Base-by-base conservation (phyloP, 2,797 vertebrate genomes). In the Myotis pilosus region DNA sequence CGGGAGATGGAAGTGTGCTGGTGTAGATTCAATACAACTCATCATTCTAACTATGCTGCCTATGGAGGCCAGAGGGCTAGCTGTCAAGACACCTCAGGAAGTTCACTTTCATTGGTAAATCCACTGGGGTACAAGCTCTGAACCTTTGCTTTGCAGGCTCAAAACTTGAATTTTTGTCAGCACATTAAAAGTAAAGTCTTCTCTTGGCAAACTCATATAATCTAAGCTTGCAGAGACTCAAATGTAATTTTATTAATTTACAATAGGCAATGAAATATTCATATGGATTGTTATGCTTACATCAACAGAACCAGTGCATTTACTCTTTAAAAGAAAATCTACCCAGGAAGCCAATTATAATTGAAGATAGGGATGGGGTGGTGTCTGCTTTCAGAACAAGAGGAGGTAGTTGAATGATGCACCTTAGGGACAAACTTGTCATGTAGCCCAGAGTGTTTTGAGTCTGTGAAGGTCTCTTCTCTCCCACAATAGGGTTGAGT, bases 231-330 rank as follows among this genome's bases (percentile, higher is more conserved):
- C 12, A 47, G 30, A 94, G n/a, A 92, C 47, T 60, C 33, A 74
- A 85, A 60, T 57, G n/a, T 30, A 64, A 83, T 91, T 92, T 93
- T 71, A 85, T 89, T 96, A 85, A 94, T 82, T 91, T 92, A 82
- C 25, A 85, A 49, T 30, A 72, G 78, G 10, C 28, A 90, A 62
- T 92, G 71, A 78, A 94, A 85, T 85, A 82, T 84, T 92, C 80
- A 74, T 55, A 36, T 85, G 16, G 60, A 51, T 80, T 55, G 57
- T 66, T 81, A 85, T 38, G 55, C 53, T 71, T 95, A 33, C 25
- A 85, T 94, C 36, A 76, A 88, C 16, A 71, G 55, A 33, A 82
- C 71, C 30, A 79, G 51, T 28, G 38, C 86, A 76, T 51, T 87
- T 64, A 36, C 57, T 92, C 41, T 92, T 78, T 85, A 81, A 71